Evolutionary conservation across 2,797 vertebrate species (phyloP), one percentile per base, ranked within the genome.

Genomic region (Aphelocoma californica): DNA sequence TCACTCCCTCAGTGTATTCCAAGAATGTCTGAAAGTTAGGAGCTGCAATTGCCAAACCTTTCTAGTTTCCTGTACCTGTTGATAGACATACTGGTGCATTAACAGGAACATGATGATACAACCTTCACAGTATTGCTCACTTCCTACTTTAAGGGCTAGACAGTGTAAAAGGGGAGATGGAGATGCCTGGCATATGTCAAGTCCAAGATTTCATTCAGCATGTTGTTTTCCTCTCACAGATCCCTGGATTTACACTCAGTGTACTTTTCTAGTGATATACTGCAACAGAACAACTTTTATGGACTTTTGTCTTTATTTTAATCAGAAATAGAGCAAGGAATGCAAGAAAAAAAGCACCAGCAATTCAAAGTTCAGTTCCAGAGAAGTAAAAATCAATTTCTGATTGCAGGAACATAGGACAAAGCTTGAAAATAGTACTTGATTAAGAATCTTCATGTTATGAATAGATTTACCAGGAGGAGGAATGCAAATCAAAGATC

Each of bases 391-490:
- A 94, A 93, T 71, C 69, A 88, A 88, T 90, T 94, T 90, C 85
- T 95, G 90, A 90, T 91, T 94, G 82, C 91, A 72, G 28, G 85
- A 91, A 92, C 79, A 88, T 31, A 74, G 42, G 60, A 70, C 36
- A 94, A 90, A 91, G 29, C 85, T 92, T 81, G 50, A 72, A 91
- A 92, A 92, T 86, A 81, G 66, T 60, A 83, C 85, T 65, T 94
- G 72, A 92, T 92, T 92, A 94, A 82, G 73, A 95, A 64, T 15
- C 38, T 86, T 57, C 69, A 54, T 29, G 50, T 83, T 92, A 86
- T 72, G 54, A 93, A 96, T 88, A 90, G 64, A 77, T 66, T 92
- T 88, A 90, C 56, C 3, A 12, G 60, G 77, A 95, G 19, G 10
- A 83, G 53, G 21, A 92, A 95, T 57, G 81, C 57, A 91, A 95